phyloP scores from a whole-genome alignment of 2,797 vertebrate species.

The Apogon hyalosoma region DNA sequence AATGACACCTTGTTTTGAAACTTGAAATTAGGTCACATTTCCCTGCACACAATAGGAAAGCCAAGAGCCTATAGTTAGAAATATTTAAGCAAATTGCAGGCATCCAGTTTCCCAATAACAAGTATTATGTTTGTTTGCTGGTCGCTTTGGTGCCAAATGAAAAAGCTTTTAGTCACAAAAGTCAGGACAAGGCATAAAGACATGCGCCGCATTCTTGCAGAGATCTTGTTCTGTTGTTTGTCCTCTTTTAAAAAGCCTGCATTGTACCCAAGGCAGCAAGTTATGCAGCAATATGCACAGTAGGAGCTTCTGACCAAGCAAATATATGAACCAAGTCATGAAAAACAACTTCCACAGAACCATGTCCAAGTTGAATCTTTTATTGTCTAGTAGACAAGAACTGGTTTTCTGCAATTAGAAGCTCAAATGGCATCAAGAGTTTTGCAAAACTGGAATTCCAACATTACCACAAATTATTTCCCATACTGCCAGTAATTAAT shows the following conservation, averaged over 20 bases:
- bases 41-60: not conserved
- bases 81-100: no score
- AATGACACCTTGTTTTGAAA: no score
- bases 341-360: not conserved
- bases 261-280: slow-evolving; percentile 2
- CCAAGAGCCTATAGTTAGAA: not conserved
- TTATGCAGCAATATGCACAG: slow-evolving; percentile 26
- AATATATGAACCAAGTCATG: not conserved
- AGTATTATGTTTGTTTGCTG: not conserved
- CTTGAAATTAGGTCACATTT: no score
- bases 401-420: slow-evolving; percentile 62
- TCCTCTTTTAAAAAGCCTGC: no score
- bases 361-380: slow-evolving; percentile 57
- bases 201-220: slow-evolving; percentile 24
- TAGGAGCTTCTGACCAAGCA: slow-evolving; percentile 5
- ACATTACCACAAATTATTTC: not conserved
- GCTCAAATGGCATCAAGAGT: slow-evolving; percentile 33
- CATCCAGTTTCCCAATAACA: not conserved
- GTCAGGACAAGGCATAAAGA: not conserved
- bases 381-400: slow-evolving; percentile 80
- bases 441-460: slow-evolving; percentile 13
- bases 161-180: not conserved
- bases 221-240: slow-evolving; percentile 7
- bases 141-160: not conserved
- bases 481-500: slow-evolving; percentile 19